Evolutionary conservation across 2,113 vertebrate species (phyloP).

Genomic region (Circaetus gallicus): DNA sequence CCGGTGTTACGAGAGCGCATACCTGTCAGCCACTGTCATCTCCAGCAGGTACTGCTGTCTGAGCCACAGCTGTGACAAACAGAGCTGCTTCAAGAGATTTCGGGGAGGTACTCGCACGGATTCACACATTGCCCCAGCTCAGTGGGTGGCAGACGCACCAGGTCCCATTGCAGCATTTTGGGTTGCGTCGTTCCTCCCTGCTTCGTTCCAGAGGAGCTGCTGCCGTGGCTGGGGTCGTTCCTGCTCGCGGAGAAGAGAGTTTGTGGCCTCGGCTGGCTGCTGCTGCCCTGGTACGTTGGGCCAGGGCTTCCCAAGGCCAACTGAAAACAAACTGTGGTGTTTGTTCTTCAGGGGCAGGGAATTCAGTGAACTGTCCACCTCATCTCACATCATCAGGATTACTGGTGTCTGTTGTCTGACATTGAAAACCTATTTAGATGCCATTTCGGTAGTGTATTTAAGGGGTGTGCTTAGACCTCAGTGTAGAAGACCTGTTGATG

Average conservation of each 20-base stretch:
- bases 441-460: not conserved
- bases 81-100: not conserved
- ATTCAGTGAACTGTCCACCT: not conserved
- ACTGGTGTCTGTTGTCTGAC: not conserved
- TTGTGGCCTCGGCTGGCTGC: not conserved
- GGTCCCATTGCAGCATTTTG: not conserved
- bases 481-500: not conserved
- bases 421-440: too few species aligned
- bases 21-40: not conserved
- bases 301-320: not conserved
- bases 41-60: not conserved
- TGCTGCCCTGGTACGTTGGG: not conserved
- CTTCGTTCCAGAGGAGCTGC: not conserved
- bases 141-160: not conserved
- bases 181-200: not conserved
- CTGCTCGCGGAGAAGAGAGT: not conserved
- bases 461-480: not conserved
- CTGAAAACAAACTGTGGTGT: too few species aligned
- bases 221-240: not conserved
- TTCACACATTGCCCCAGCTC: not conserved
- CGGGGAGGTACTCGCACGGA: not conserved
- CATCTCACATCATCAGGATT: accelerated
- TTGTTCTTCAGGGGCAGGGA: not conserved
- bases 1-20: not conserved
- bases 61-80: not conserved